Base-by-base conservation (phyloP, 2,113 vertebrate genomes). In the Microtus richardsoni region DNA sequence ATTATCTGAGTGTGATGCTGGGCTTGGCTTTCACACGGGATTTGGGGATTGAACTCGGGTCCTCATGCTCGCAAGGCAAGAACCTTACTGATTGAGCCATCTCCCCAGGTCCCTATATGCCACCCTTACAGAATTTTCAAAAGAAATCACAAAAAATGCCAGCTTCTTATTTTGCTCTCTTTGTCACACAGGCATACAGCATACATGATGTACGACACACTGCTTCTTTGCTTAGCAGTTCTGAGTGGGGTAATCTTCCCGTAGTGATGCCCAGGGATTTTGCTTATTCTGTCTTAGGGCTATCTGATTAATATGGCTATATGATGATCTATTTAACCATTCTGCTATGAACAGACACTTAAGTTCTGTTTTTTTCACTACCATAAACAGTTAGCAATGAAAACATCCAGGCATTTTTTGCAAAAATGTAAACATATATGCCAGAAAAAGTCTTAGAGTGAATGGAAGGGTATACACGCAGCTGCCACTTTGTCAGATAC, bases 401-500 rank as follows among this genome's bases (percentile, higher is more conserved):
- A 90, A 91, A 85, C n/a, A 68, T 52, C 71, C 54, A 73, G 41
- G 9, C 17, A 58, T 91, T 89, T 77, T 47, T 62, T 60, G 36
- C 1, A 26, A 7, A 78, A 87, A 24, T 88, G 2, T 44, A 85
- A 93, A 22, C n/a, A n/a, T 66, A 28, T 41, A 41, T 36, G 22
- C 28, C 84, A 22, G 54, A 71, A 39, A 80, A 87, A 84, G 58
- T 49, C 47, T 62, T 68, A 73, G 41, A 83, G 26, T 89, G 54
- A 86, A 89, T 11, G 39, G 2, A 68, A 91, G 54, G 24, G 7
- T 80, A 9, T 77, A 58, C 30, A 44, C 49, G 47, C 13, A 19
- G 28, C 80, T 96, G 79, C 78, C 41, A 91, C 85, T 89, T 92
- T 86, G 77, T 82, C 49, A 91, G 66, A 68, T 70, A 41, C 3